Evolutionary conservation across 2,113 vertebrate species (phyloP), one percentile per base, ranked within the genome.

Genomic region (Anarrhichthys ocellatus): DNA sequence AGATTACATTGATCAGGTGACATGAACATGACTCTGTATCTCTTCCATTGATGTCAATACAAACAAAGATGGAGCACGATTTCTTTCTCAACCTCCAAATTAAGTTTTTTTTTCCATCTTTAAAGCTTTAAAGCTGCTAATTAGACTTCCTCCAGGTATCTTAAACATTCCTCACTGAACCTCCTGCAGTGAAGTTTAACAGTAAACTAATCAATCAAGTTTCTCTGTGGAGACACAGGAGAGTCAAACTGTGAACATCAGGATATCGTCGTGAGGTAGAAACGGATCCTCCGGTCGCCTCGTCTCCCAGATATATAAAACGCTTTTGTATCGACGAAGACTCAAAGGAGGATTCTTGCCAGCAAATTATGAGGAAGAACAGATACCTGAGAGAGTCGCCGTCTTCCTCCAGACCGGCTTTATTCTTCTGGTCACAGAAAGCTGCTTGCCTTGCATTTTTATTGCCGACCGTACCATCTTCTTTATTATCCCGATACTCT

Each of bases 401-500:
- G 32, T 32, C 32, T 32, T 32, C 32, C 32, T 32, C 32, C 32
- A 34, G 32, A 34, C 32, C 73, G 50, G 70, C 83, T 79, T 72
- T 59, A 74, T 83, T 78, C 85, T 83, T 85, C 73, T 17, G 24
- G 32, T 52, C 54, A 27, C 69, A 61, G 34, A 76, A 54, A 78
- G 61, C 58, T 52, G 76, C 85, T 85, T 29, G 77, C 61, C 52
- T 81, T 81, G 85, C 80, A 64, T 27, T 81, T 66, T 5, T 83
- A 75, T 54, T 58, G 68, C 85, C 68, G 42, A 32, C 73, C 8
- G 9, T 63, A 78, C 69, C 6, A 27, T 78, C 80, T 44, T 52
- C 80, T 24, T 82, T 73, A 87, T 87, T 78, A 59, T 71, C 69
- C 64, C 61, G 10, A 58, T n/a, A 74, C 20, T 76, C 73, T 85